Conservation (phyloP, 2,113 vertebrate genomes). For the Bothrops jararaca region DNA sequence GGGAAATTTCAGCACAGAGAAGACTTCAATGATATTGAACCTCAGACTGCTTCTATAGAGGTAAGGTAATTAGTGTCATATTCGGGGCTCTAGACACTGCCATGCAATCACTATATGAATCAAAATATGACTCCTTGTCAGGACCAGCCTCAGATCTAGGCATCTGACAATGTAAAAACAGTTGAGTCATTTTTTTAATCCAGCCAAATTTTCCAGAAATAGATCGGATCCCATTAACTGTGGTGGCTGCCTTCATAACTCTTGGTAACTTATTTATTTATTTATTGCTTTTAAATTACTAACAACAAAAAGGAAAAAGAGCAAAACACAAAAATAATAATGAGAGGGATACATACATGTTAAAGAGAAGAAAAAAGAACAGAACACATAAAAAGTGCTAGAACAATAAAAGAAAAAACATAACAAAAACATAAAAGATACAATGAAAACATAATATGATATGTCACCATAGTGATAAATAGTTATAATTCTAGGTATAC, state of each 20-base stretch:
- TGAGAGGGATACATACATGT: no score
- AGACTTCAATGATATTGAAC: background rate
- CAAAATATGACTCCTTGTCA: background rate
- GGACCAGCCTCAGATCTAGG: background rate
- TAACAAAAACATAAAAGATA: no score
- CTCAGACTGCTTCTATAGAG: background rate
- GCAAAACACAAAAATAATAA: no score
- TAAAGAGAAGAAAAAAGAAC: no score
- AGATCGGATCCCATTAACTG: background rate
- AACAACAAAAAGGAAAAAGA: no score
- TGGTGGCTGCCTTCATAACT: background rate
- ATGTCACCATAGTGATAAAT: no score
- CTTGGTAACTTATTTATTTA: background rate
- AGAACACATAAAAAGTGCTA: no score
- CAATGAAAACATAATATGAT: no score
- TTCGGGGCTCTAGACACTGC: background rate
- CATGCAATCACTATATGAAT: background rate
- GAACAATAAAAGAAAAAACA: no score
- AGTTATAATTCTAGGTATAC: background rate
- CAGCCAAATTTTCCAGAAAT: background rate
- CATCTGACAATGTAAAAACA: background rate
- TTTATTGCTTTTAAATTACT: no score
- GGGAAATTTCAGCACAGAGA: background rate
- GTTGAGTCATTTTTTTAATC: background rate
- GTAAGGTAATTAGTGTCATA: background rate